Evolutionary conservation across 2,888 invertebrate genomes (phyloP), one percentile per base, ranked within the genome.

Genomic region (Drosophila ezoana): DNA sequence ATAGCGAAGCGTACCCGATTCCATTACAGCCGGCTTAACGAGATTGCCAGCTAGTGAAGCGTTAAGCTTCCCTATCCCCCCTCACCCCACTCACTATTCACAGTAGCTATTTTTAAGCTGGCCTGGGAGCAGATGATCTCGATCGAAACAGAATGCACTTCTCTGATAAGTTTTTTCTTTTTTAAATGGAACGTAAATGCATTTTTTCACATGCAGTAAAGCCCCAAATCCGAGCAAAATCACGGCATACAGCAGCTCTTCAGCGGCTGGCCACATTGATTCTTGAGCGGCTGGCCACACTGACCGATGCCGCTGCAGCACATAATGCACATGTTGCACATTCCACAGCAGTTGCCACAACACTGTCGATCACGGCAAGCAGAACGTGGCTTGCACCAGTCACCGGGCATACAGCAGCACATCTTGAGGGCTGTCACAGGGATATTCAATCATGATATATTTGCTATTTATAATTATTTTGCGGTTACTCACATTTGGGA

Each of bases 1-100:
- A 86, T 73, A 23, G 54, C 54, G 44, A 66, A 66, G 76, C 80
- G 58, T 56, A 52, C 54, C 52, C 62, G 68, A 62, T 76, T 65
- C 76, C 83, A 88, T 81, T 87, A 87, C 70, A 67, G 71, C 68
- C 74, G 60, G 70, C 59, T 79, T 70, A 81, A 75, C 82, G 68
- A 72, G 76, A 67, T 85, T 73, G 73, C 62, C 60, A 79, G 58
- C 73, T 65, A 88, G 18, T 3, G 8, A 41, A 81, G 81, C 80
- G 81, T 14, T 9, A 10, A 28, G 44, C n/a, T 14, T 1, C 43
- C 1, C 8, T 6, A 13, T 20, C 0, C 10, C 13, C n/a, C n/a
- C 10, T 10, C 13, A 9, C 3, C 14, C n/a, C 5, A 5, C 6
- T 28, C 28, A 28, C 8, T 8, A 28, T 28, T 8, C 8, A 28